Evolutionary conservation across 2,797 vertebrate genomes (phyloP).

Genomic region (Orientallactaga sibirica): DNA sequence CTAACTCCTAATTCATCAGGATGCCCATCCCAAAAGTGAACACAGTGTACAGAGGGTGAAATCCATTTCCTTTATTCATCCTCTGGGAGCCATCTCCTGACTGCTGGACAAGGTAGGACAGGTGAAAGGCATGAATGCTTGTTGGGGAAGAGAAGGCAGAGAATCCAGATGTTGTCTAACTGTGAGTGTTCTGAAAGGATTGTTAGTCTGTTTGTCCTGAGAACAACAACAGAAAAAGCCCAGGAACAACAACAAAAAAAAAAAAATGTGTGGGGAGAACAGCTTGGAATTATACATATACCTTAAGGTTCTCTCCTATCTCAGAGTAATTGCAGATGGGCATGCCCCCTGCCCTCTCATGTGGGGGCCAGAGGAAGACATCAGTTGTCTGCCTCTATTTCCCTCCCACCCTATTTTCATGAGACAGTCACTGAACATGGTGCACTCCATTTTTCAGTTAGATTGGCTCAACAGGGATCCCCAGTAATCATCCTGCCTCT

Average conservation of each 20-base stretch:
- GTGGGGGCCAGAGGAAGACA: too few relatives aligned
- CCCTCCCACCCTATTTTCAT: too few relatives aligned
- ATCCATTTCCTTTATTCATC: constrained; percentile 78
- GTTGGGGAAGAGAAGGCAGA: background rate
- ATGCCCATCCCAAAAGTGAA: constrained; percentile 72
- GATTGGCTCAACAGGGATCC: too few relatives aligned
- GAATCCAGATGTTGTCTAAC: background rate
- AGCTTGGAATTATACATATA: background rate
- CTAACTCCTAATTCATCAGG: constrained; percentile 71
- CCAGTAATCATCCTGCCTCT: too few relatives aligned
- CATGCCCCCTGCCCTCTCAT: too few relatives aligned
- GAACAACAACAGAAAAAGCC: background rate
- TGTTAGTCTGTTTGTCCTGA: background rate
- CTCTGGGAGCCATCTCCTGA: background rate
- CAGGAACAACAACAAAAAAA: background rate
- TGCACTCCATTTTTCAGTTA: too few relatives aligned
- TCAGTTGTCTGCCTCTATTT: too few relatives aligned
- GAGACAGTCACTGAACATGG: too few relatives aligned
- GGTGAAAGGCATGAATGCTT: background rate
- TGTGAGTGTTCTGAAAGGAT: background rate
- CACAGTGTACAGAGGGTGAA: constrained; percentile 74
- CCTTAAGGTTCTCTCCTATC: background rate
- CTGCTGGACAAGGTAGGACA: background rate
- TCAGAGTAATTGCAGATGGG: too few relatives aligned
- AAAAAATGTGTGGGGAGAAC: background rate